phyloP scores from a whole-genome alignment of 53 echinoderm and acorn worm species.

The Patiria pectinifera region DNA sequence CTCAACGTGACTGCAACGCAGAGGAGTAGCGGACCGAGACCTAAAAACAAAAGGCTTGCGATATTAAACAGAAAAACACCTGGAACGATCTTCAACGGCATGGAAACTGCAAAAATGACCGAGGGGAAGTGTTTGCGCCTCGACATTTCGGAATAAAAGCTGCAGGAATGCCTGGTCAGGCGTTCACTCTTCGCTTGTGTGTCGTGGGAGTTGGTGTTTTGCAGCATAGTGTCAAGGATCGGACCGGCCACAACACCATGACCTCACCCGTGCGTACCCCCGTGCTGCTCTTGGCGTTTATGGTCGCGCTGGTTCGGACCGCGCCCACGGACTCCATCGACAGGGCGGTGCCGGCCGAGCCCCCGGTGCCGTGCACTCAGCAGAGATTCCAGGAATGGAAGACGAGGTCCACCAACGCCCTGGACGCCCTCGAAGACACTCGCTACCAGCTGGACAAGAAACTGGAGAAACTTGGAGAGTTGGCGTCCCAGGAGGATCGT shows the following conservation, averaged over 20 bases:
- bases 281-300: neutral
- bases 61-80: no score
- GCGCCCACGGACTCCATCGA: neutral
- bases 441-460: constrained; percentile 21
- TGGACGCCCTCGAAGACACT: constrained; percentile 5
- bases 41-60: no score
- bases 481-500: constrained; percentile 9
- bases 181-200: neutral
- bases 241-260: neutral
- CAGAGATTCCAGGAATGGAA: constrained; percentile 28
- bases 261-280: neutral
- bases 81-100: no score
- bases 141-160: neutral
- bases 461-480: constrained; percentile 16
- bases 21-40: no score
- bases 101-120: neutral
- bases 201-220: neutral
- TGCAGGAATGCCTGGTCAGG: neutral
- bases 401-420: constrained; percentile 8
- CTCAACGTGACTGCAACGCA: no score
- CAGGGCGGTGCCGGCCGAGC: neutral
- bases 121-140: neutral
- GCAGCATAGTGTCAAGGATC: no score
- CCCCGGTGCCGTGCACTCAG: neutral
- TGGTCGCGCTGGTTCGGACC: neutral